A percentile compares a stretch with the other conserved stretches of the same genome.
Evolutionary conservation across 2,888 invertebrate genomes (phyloP).

Genomic region (Boloria euphrosyne): DNA sequence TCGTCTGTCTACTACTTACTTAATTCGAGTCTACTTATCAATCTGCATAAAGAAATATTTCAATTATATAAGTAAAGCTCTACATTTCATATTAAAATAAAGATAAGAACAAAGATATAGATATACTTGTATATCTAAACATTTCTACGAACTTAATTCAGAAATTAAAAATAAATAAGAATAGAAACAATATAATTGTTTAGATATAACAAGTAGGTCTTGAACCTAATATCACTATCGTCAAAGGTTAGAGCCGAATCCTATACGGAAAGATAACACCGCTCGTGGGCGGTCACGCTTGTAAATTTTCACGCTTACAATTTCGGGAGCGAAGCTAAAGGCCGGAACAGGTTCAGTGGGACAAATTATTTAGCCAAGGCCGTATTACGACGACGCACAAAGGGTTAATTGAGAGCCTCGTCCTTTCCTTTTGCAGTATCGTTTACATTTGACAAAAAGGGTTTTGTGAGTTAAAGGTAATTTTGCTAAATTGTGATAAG

Average conservation of each 20-base stretch:
- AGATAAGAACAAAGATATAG: no score
- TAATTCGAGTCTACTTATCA: no score
- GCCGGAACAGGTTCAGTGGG: slow-evolving; percentile 36
- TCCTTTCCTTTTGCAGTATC: slow-evolving; percentile 3
- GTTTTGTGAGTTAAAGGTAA: neutral
- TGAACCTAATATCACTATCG: slow-evolving; percentile 6
- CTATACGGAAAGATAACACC: slow-evolving; percentile 37
- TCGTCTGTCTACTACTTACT: no score
- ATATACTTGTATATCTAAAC: no score
- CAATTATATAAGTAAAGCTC: no score
- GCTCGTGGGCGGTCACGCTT: slow-evolving; percentile 38
- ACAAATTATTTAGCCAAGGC: slow-evolving; percentile 35
- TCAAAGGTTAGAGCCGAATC: slow-evolving; percentile 27
- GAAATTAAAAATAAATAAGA: neutral
- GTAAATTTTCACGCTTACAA: slow-evolving; percentile 40
- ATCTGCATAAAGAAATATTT: no score
- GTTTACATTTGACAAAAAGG: slow-evolving; percentile 1
- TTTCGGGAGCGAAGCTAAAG: slow-evolving; percentile 33
- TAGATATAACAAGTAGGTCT: slow-evolving; percentile 7
- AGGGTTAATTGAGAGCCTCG: slow-evolving; percentile 25
- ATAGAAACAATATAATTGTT: neutral
- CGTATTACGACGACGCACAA: slow-evolving; percentile 17
- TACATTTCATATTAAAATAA: no score
- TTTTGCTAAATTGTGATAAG: neutral
- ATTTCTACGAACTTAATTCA: neutral